These are phyloP conservation scores for Scatophagus argus DNA, from an alignment of 2,113 vertebrate genomes.

Conservation along the genomic window DNA sequence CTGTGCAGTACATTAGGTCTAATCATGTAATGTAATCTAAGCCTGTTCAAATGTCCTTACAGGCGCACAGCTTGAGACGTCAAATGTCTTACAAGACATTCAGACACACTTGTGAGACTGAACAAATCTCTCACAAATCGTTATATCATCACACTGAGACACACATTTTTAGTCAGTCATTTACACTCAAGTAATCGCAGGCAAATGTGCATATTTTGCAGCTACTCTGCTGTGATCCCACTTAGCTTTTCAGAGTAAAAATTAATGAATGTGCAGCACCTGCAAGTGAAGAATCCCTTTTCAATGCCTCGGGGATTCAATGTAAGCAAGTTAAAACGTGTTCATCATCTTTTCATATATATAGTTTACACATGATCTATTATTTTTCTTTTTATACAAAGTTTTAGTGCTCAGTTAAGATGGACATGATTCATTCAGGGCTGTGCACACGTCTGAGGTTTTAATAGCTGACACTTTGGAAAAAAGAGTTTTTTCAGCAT, in stretches of 20 bases:
- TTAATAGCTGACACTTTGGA: constrained; percentile 1
- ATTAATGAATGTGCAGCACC: no score
- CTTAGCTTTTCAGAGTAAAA: neutral
- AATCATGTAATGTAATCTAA: neutral
- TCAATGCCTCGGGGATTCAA: neutral
- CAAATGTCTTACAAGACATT: no score
- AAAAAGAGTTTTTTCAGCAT: constrained; percentile 8
- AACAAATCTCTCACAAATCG: no score
- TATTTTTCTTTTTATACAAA: neutral
- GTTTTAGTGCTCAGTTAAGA: neutral
- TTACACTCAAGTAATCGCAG: no score
- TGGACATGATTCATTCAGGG: neutral
- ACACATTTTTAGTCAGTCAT: no score
- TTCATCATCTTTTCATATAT: neutral
- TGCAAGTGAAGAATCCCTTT: no score
- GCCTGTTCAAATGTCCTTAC: neutral
- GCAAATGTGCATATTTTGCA: no score
- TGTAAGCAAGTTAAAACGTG: neutral
- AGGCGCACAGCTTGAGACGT: neutral
- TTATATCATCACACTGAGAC: no score
- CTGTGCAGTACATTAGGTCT: neutral
- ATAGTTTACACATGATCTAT: neutral
- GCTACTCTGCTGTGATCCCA: no score
- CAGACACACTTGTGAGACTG: neutral
- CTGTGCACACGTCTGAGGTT: neutral